Percentiles rank a stretch among this genome's conserved stretches.
Evolutionary conservation across 2,113 vertebrate genomes (phyloP).

Genomic region (Muscicapa adusta): DNA sequence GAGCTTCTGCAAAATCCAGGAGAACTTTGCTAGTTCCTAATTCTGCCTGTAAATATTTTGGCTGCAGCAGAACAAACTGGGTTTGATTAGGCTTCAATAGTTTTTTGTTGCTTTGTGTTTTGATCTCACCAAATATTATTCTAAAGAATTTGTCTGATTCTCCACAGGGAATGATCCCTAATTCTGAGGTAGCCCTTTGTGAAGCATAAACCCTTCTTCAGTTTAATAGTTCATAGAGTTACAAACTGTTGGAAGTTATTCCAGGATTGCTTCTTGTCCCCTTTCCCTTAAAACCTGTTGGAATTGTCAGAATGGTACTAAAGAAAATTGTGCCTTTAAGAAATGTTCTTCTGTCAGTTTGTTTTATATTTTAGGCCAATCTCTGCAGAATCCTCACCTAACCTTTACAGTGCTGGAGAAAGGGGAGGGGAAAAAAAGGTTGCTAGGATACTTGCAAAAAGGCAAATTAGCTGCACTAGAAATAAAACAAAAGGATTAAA

Average conservation of each 20-base stretch:
- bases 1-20: neutral
- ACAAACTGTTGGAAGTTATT: neutral
- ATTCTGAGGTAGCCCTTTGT: neutral
- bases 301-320: neutral
- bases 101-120: neutral
- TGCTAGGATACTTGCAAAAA: constrained; percentile 69
- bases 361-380: constrained; percentile 28
- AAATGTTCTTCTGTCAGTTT: constrained; percentile 16
- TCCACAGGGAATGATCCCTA: neutral
- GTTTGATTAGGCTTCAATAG: neutral
- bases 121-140: neutral
- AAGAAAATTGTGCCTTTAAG: constrained; percentile 13
- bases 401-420: constrained; percentile 37
- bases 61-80: neutral
- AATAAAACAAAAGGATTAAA: constrained; percentile 56
- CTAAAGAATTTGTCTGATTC: neutral
- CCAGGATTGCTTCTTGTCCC: neutral
- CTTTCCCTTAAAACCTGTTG: neutral
- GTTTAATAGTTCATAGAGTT: neutral
- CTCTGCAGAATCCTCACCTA: constrained; percentile 54
- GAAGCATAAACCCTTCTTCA: neutral
- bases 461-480: constrained; percentile 52
- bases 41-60: neutral
- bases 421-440: neutral
- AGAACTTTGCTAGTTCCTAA: neutral